These are phyloP conservation scores for Homarus americanus DNA, from an alignment of 1,140 invertebrate genomes.

Conservation along the genomic window DNA sequence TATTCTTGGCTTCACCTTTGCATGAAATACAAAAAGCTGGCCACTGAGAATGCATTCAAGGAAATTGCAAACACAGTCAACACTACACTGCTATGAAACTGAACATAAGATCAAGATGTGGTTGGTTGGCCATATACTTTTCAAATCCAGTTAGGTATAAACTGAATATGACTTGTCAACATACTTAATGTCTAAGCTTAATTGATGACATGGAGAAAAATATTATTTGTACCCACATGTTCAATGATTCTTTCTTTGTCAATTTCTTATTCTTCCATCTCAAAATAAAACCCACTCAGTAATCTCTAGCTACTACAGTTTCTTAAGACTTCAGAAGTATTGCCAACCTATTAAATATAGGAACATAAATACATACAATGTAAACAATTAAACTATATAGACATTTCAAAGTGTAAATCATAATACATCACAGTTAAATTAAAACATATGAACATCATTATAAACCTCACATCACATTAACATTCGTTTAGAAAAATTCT, in stretches of 20 bases:
- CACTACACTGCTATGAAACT: conserved; percentile 11
- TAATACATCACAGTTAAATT: conserved; percentile 7
- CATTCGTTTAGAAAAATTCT: conserved; percentile 53
- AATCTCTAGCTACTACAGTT: neutral
- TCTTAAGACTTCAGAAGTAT: neutral
- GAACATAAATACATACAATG: neutral
- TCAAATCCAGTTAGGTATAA: neutral
- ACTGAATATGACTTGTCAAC: neutral
- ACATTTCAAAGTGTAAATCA: conserved; percentile 16
- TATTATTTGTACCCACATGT: neutral
- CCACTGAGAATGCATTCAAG: conserved; percentile 1
- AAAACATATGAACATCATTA: conserved; percentile 17
- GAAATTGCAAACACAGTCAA: neutral
- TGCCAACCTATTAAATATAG: neutral
- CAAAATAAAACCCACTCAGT: neutral
- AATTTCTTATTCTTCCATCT: neutral
- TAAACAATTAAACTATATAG: conserved; percentile 2
- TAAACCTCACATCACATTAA: conserved; percentile 14
- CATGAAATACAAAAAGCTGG: neutral
- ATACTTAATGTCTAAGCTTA: neutral
- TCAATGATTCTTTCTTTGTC: neutral
- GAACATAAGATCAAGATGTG: neutral
- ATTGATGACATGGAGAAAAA: too few species aligned
- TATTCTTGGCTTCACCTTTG: neutral
- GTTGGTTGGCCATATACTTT: neutral